Evolutionary conservation across 2,113 vertebrate species (phyloP).

Genomic region (Amphiprion ocellaris): DNA sequence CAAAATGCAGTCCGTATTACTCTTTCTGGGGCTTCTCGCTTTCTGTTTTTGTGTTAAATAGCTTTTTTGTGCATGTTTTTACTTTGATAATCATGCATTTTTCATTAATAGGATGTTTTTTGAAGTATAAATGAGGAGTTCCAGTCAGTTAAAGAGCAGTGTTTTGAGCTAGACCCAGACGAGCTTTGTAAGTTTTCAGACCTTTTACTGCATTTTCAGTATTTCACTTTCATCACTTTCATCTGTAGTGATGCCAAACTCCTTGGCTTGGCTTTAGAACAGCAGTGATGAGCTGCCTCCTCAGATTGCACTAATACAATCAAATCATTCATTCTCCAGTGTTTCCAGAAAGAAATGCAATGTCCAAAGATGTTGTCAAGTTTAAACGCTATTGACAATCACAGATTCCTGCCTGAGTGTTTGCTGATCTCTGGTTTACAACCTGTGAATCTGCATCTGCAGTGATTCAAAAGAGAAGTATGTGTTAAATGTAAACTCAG

Average conservation of each 20-base stretch:
- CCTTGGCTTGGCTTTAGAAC: slow-evolving; percentile 23
- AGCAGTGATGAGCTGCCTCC: slow-evolving; percentile 1
- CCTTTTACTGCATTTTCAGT: background rate
- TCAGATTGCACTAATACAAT: slow-evolving; percentile 1
- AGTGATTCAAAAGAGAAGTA: background rate
- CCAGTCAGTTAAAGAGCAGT: too few relatives aligned
- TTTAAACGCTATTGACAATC: background rate
- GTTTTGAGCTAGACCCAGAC: too few relatives aligned
- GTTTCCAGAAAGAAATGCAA: slow-evolving; percentile 1
- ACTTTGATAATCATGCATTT: too few relatives aligned
- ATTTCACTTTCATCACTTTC: background rate
- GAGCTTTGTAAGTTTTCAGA: too few relatives aligned
- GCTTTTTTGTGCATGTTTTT: background rate
- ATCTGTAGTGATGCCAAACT: background rate
- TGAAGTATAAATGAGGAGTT: too few relatives aligned
- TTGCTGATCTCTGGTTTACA: background rate
- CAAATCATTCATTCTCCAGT: background rate
- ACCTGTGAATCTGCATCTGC: background rate
- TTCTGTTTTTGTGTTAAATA: too few relatives aligned
- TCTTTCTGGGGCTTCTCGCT: too few relatives aligned
- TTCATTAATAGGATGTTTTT: too few relatives aligned
- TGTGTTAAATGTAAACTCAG: background rate
- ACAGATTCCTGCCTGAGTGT: slow-evolving; percentile 8
- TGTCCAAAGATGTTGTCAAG: slow-evolving; percentile 4
- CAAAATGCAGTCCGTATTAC: too few relatives aligned